These are phyloP conservation scores for Phoxinus phoxinus DNA, from an alignment of 2,113 vertebrate genomes.

Conservation along the genomic window DNA sequence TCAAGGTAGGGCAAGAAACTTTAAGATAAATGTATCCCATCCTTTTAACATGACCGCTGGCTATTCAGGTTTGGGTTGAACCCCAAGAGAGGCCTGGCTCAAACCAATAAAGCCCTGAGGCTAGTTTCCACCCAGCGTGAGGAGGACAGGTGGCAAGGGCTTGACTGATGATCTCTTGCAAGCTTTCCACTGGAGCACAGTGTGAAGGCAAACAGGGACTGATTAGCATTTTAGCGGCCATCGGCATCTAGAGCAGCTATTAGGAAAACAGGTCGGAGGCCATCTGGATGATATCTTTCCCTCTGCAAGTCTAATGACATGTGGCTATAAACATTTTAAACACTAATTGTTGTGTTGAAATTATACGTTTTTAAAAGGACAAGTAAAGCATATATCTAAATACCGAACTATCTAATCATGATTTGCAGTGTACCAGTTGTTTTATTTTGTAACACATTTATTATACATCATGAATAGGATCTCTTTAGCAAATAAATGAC, in stretches of 20 bases:
- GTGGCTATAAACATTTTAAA: background rate
- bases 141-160: slow-evolving; percentile 47
- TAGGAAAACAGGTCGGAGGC: slow-evolving; percentile 39
- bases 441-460: background rate
- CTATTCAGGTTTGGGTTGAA: slow-evolving; percentile 12
- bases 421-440: background rate
- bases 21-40: slow-evolving; percentile 16
- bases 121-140: slow-evolving; percentile 31
- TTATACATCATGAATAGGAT: slow-evolving; percentile 22
- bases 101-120: slow-evolving; percentile 45
- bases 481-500: slow-evolving; percentile 51
- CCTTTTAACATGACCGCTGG: background rate
- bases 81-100: slow-evolving; percentile 28
- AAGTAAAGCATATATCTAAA: background rate
- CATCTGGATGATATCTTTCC: slow-evolving; percentile 39
- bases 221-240: slow-evolving; percentile 60
- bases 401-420: background rate
- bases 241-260: slow-evolving; percentile 49
- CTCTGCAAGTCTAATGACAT: background rate
- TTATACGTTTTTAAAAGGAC: background rate
- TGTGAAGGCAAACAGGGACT: slow-evolving; percentile 53
- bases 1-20: background rate
- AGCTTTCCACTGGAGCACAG: slow-evolving; percentile 52
- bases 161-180: slow-evolving; percentile 60
- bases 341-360: background rate